Conservation (phyloP, 2,888 invertebrate genomes). For the Drosophila incognita region DNA sequence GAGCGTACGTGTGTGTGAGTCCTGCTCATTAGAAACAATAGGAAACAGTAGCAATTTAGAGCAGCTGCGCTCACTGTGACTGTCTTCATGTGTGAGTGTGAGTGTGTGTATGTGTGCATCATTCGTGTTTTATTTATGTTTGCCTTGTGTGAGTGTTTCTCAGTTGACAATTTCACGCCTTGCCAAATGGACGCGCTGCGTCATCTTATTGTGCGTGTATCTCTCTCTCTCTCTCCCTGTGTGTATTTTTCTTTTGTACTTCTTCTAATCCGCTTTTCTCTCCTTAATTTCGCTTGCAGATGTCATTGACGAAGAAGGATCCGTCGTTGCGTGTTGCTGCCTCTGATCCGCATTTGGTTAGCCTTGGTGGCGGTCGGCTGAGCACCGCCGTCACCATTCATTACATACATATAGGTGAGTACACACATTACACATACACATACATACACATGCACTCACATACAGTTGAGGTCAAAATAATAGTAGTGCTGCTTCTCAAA, state of each 20-base stretch:
- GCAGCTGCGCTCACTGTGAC: conserved; percentile 49
- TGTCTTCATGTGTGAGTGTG: conserved; percentile 4
- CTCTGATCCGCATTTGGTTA: conserved; percentile 95
- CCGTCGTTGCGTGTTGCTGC: conserved; percentile 88
- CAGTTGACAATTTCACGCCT: conserved; percentile 65
- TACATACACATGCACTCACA: not conserved
- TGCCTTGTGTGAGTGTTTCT: conserved; percentile 28
- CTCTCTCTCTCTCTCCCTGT: not conserved
- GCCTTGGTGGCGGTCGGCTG: conserved; percentile 94
- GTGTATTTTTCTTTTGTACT: not conserved
- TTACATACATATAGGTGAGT: conserved; percentile 93
- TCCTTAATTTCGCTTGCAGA: conserved; percentile 70
- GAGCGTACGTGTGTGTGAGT: conserved; percentile 20
- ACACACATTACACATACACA: conserved; percentile 1
- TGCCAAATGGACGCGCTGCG: conserved; percentile 53
- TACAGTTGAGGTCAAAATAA: not conserved
- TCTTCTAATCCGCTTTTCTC: conserved; percentile 19
- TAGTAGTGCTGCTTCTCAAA: not conserved
- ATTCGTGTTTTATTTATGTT: conserved; percentile 27
- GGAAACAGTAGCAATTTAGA: conserved; percentile 50
- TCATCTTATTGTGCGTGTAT: conserved; percentile 17
- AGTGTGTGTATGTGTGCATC: not conserved
- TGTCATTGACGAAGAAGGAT: conserved; percentile 85
- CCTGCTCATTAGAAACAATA: conserved; percentile 44
- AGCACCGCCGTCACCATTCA: conserved; percentile 97